phyloP scores from a whole-genome alignment of 2,888 invertebrate genomes.

The Deroplatys truncata region DNA sequence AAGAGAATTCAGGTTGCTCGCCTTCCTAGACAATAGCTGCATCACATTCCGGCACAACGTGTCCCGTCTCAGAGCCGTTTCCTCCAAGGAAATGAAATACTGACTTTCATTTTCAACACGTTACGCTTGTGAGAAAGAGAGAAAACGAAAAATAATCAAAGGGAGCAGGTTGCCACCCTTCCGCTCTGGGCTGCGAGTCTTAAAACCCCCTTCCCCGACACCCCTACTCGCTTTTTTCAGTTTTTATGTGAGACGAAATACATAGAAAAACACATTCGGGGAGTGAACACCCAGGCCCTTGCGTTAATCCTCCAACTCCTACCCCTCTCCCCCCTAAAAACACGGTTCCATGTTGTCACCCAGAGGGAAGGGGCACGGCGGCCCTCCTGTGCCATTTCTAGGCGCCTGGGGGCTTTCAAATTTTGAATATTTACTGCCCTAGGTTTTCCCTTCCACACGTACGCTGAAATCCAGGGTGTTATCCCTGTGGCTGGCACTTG shows the following conservation, averaged over 20 bases:
- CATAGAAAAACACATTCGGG: not conserved
- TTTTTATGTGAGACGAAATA: not conserved
- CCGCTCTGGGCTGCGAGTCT: not conserved
- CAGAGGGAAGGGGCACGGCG: not conserved
- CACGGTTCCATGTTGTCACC: not conserved
- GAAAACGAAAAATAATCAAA: slow-evolving; percentile 1
- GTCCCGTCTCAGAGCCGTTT: not conserved
- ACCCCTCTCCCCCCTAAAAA: not conserved
- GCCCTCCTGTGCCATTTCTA: not conserved
- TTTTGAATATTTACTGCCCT: slow-evolving; percentile 26
- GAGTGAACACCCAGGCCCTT: not conserved
- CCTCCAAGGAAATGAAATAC: slow-evolving; percentile 9
- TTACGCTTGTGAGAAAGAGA: not conserved
- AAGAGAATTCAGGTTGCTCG: not conserved
- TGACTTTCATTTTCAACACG: slow-evolving; percentile 10
- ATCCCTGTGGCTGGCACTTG: not conserved
- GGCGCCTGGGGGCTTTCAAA: slow-evolving; percentile 25
- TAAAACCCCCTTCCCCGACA: not conserved
- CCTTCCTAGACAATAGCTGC: not conserved
- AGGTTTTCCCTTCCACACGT: not conserved
- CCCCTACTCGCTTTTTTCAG: not conserved
- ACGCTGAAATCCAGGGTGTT: no score
- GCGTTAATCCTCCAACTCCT: not conserved
- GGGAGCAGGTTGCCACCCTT: not conserved
- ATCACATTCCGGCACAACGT: not conserved